Base-by-base conservation (phyloP, 2,113 vertebrate species). In the Poicephalus meyeri region DNA sequence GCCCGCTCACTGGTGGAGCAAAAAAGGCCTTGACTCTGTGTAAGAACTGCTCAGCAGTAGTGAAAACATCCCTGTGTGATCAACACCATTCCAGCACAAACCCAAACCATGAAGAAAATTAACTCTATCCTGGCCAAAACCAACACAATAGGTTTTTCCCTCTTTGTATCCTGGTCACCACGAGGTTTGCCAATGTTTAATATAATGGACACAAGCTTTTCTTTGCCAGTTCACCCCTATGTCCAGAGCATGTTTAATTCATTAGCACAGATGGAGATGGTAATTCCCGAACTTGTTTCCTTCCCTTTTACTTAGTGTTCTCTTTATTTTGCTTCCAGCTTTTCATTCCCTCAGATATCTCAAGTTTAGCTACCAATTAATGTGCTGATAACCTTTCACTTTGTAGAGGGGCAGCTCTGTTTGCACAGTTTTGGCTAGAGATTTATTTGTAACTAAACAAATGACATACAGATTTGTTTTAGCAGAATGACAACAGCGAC, bases 391-490 rank as follows among this genome's bases (percentile, higher is more conserved):
- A 86, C 86, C 56, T 87, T 90, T 88, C 16, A 65, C 50, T 70
- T 91, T 80, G 31, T 56, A 47, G 65, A 86, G 83, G 44, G 66
- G 47, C 79, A 94, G 76, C 41, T 94, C 47, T 95, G 63, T 78
- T 94, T 84, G 74, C 69, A 53, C 53, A 76, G 88, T 78, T 91
- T 86, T 83, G 79, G 50, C 47, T 53, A 44, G 84, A 89, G 80
- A 90, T 80, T 93, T 96, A 61, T 86, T 92, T 91, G 72, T 64
- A 80, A 31, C 88, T 88, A 94, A 96, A 91, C 39, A 97, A 95
- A 91, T 58, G 23, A 70, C 66, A 50, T 56, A 39, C 47, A 85
- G 49, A 87, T 80, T 90, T 89, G 49, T 69, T 96, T 68, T 50
- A 92, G 41, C 64, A 92, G 42, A 79, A 79, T 25, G 33, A 28